phyloP scores from a whole-genome alignment of 2,797 vertebrate genomes.

The Chrosomus eos region DNA sequence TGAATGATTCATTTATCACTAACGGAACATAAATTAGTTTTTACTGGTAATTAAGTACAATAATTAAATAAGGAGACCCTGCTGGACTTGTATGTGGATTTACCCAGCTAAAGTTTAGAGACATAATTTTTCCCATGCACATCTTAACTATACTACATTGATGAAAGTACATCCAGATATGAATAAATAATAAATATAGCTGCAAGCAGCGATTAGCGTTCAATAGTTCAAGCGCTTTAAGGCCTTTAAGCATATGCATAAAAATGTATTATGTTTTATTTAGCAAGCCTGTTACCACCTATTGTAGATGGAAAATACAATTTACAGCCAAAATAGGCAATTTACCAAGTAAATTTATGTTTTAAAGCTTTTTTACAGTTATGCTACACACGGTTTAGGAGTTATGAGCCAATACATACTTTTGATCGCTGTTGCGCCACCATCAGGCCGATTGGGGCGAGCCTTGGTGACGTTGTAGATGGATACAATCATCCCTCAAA shows the following conservation, averaged over 20 bases:
- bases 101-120: background rate
- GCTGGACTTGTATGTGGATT: background rate
- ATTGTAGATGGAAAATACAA: background rate
- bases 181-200: background rate
- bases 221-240: background rate
- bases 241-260: background rate
- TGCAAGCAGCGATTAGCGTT: background rate
- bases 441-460: background rate
- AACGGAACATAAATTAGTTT: conserved; percentile 69
- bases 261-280: background rate
- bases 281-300: background rate
- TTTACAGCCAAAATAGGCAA: background rate
- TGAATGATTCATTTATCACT: conserved; percentile 73
- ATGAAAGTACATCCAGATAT: background rate
- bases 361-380: background rate
- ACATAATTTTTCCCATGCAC: background rate
- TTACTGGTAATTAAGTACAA: conserved; percentile 73
- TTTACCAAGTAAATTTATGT: background rate
- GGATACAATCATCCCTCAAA: background rate
- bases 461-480: background rate
- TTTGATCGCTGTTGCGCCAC: background rate
- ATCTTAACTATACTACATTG: background rate
- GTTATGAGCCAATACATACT: background rate
- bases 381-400: rapidly evolving
- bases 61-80: conserved; percentile 60